Evolutionary conservation across 2,888 invertebrate genomes (phyloP).

Genomic region (Hydropsyche betteni): DNA sequence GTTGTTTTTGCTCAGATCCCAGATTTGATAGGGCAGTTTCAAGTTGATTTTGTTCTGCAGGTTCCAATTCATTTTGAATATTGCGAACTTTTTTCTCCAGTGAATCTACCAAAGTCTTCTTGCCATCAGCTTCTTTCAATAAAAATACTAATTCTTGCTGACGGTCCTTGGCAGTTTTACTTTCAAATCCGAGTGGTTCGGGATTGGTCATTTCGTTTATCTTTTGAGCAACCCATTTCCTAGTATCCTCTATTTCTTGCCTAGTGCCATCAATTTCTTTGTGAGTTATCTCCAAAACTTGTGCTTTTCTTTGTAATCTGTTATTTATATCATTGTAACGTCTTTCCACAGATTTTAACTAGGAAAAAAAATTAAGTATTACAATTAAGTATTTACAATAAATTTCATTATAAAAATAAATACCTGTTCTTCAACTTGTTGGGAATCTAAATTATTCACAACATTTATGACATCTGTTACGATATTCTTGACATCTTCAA

Average conservation of each 20-base stretch:
- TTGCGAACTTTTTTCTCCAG: conserved; percentile 84
- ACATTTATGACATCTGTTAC: conserved; percentile 79
- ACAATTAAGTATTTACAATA: conserved; percentile 8
- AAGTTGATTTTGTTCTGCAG: conserved; percentile 81
- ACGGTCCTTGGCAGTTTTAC: conserved; percentile 78
- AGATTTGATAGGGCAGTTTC: conserved; percentile 78
- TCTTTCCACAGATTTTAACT: conserved; percentile 84
- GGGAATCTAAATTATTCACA: conserved; percentile 87
- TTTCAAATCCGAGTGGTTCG: conserved; percentile 78
- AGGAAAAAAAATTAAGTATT: conserved; percentile 52
- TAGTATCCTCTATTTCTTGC: conserved; percentile 80
- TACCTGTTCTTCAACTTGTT: conserved; percentile 89
- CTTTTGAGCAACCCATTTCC: conserved; percentile 82
- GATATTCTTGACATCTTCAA: conserved; percentile 76
- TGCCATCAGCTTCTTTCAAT: conserved; percentile 85
- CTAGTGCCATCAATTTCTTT: conserved; percentile 84
- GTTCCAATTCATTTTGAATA: conserved; percentile 86
- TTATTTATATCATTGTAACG: conserved; percentile 86
- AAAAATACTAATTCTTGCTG: conserved; percentile 77
- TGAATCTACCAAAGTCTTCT: conserved; percentile 82
- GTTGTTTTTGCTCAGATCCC: conserved; percentile 77
- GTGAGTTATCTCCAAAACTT: conserved; percentile 83
- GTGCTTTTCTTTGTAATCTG: conserved; percentile 83
- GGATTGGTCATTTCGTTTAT: conserved; percentile 73
- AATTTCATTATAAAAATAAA: conserved; percentile 51